phyloP scores from a whole-genome alignment of 2,797 vertebrate species.

The Hydrolagus colliei region DNA sequence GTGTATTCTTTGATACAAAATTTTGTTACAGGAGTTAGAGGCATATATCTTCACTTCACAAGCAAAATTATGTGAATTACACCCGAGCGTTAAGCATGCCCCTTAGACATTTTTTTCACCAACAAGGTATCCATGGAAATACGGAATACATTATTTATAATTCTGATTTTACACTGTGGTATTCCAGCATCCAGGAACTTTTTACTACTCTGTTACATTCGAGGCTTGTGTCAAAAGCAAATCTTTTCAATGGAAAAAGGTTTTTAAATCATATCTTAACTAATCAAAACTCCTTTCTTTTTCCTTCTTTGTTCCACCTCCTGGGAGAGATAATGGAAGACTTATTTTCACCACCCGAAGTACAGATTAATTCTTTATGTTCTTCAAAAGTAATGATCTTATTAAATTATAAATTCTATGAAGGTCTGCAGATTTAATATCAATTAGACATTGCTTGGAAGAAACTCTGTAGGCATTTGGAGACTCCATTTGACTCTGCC shows the following conservation, averaged over 20 bases:
- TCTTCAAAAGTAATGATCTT: conserved; percentile 25
- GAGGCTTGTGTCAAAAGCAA: conserved; percentile 26
- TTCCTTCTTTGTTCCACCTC: conserved; percentile 24
- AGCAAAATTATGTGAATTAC: too few species aligned
- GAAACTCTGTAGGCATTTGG: conserved; percentile 14
- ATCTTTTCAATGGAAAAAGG: conserved; percentile 20
- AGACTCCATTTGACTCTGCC: conserved; percentile 1
- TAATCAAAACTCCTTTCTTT: conserved; percentile 27
- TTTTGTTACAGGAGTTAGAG: too few species aligned
- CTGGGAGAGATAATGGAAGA: conserved; percentile 20
- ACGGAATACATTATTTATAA: too few species aligned
- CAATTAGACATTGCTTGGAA: conserved; percentile 24
- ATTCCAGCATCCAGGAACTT: background rate
- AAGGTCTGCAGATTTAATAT: conserved; percentile 26
- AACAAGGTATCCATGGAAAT: too few species aligned
- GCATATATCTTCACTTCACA: too few species aligned
- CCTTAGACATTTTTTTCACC: too few species aligned
- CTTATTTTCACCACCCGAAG: conserved; percentile 22
- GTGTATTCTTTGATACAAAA: too few species aligned
- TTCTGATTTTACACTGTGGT: too few species aligned
- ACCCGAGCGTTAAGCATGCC: too few species aligned
- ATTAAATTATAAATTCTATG: conserved; percentile 20
- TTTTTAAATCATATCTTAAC: conserved; percentile 19
- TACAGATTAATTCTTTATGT: conserved; percentile 16
- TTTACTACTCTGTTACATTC: conserved; percentile 17